Conservation (phyloP, 2,888 invertebrate species). For the Ophion ellenae region DNA sequence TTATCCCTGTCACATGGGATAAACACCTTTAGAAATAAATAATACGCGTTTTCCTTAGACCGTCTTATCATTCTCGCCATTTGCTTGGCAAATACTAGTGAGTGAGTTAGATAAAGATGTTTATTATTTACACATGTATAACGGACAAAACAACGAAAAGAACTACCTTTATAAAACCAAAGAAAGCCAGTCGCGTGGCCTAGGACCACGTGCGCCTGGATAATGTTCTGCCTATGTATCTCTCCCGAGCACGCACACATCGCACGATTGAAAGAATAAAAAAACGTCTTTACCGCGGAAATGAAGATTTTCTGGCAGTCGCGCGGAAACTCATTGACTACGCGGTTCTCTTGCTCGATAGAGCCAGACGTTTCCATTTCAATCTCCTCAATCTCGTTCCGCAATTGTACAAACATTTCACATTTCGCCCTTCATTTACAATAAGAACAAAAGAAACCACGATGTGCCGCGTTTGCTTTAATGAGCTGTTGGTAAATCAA, state of each 20-base stretch:
- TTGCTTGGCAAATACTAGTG: background rate
- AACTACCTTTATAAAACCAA: too few species aligned
- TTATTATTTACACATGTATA: too few species aligned
- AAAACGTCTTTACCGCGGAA: background rate
- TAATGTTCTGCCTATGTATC: background rate
- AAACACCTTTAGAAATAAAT: background rate
- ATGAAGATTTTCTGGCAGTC: conserved; percentile 44
- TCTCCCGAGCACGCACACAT: background rate
- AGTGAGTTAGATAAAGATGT: too few species aligned
- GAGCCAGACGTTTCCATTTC: background rate
- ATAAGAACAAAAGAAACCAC: too few species aligned
- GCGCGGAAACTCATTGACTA: conserved; percentile 29
- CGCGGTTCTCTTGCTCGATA: background rate
- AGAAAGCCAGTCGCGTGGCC: background rate
- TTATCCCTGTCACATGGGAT: too few species aligned
- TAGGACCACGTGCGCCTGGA: background rate
- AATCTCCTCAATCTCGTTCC: background rate
- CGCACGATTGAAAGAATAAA: background rate
- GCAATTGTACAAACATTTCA: background rate
- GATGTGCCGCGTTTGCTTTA: background rate
- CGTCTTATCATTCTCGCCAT: background rate
- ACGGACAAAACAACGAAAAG: too few species aligned
- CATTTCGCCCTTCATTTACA: background rate
- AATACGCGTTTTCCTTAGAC: background rate
- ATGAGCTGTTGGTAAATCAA: background rate